Evolutionary conservation across 1,140 invertebrate genomes (phyloP).

Genomic region (Aphelinus atriplicis): DNA sequence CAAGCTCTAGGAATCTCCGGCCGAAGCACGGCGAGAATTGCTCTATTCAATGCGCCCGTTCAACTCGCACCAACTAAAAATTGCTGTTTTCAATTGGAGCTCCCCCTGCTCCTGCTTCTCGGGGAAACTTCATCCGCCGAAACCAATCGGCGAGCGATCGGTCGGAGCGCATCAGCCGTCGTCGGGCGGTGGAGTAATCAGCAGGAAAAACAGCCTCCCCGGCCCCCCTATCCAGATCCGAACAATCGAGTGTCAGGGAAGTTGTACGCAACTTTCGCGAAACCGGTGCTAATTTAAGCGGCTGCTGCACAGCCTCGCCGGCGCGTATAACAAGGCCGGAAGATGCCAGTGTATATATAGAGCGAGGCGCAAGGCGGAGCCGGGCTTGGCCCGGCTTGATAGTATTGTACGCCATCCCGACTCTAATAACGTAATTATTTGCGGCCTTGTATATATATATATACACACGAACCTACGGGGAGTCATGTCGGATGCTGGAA

Average conservation of each 20-base stretch:
- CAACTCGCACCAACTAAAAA: no score
- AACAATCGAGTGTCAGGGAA: constrained; percentile 8
- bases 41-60: no score
- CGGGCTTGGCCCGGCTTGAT: constrained; percentile 35
- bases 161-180: background rate
- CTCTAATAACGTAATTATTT: constrained; percentile 39
- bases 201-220: constrained; percentile 27
- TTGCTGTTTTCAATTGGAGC: no score
- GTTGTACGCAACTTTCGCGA: constrained; percentile 2
- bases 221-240: background rate
- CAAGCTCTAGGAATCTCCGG: no score
- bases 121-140: constrained; percentile 18
- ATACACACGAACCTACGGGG: no score
- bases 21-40: no score
- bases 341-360: no score
- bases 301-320: background rate
- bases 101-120: no score
- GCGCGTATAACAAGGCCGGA: no score
- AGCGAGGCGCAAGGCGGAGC: background rate
- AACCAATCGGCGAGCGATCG: background rate
- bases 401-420: constrained; percentile 34
- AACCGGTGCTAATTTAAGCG: constrained; percentile 37
- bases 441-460: background rate
- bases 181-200: constrained; percentile 28
- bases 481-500: no score